Base-by-base conservation (phyloP, 37 sponge, comb jelly and placozoan species). In the Beroe ovata region DNA sequence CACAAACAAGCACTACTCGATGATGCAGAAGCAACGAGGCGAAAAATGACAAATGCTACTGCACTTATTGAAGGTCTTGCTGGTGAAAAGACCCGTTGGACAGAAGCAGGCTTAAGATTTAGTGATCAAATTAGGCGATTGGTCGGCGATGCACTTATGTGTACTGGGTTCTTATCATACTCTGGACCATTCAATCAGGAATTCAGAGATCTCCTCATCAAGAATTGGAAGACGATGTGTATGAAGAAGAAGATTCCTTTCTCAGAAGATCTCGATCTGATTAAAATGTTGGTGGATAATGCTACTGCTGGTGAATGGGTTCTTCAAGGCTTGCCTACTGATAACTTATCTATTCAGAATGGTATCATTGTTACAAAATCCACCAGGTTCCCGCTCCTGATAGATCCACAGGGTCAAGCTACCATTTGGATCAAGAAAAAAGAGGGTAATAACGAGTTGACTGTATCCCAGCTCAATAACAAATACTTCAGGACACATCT, bases 121-220 rank as follows among this genome's bases (percentile, higher is more conserved):
- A 90, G 94, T 38, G 94, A 60, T 22, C 95, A 99, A 66, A 94
- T 95, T 60, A 64, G 72, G 30, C 91, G 96, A 60, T 90, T 99
- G 39, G 99, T 99, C 64, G 99, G 99, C 20, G 96, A 99, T 60
- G 96, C 94, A 19, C 92, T 99, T 47, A 93, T 99, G 22, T 94
- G 93, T 35, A 97, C 99, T 47, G 99, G 93, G 20, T 99, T 99
- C 89, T 91, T 99, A 26, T 99, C 99, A 18, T 99, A 96, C 69
- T 91, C 95, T 40, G 99, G 99, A 33, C 99, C 99, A 39, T 99
- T 99, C 94, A 99, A 99, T 90, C 99, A 99, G 59, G 99, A 99
- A 90, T 99, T 96, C 93, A 89, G 99, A 64, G 60, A 30, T 4
- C 38, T 94, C 14, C 89, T 99, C 38, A 58, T 94, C 19, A 92